Evolutionary conservation across 2,797 vertebrate species (phyloP), one percentile per base, ranked within the genome.

Genomic region (Kryptopterus vitreolus): DNA sequence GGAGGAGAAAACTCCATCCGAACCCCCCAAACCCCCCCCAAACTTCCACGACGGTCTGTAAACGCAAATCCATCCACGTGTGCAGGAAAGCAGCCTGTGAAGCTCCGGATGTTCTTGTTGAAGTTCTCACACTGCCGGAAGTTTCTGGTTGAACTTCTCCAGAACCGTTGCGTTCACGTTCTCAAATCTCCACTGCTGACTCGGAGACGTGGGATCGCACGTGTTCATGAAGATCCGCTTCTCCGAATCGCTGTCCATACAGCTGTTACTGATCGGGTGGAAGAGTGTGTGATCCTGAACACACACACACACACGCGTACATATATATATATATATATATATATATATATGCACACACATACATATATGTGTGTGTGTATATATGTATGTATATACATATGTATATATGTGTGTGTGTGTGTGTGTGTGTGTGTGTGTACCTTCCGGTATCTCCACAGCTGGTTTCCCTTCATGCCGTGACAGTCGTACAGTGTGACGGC

Each of bases 171-270:
- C 78, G 86, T 99, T 99, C 90, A 93, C 96, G 33, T 93, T 95
- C 92, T 98, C 95, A 81, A 99, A 99, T 79, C 95, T 89, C 98
- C 98, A 99, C 88, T 93, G 96, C 92, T 99, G 98, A 52, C 92
- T 95, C 55, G 83, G 89, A 5, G 95, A 95, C 5, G 92, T 86
- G 0, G 96, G 88, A 87, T 95, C 91, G 80, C 98, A 99, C 20
- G 89, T 88, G 86, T 90, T 98, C 97, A 98, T 98, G 92, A 97
- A 98, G 88, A 98, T 87, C 16, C 93, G 92, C 73, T 92, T 94
- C 87, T 98, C 96, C 0, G 92, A 88, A 58, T 87, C 96, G 91
- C 94, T 93, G 86, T 99, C 97, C 82, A 98, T 87, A 78, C 98
- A 99, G 91, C 97, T 96, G 94, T 95, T 95, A 65, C 95, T 98